These are phyloP conservation scores for Protobothrops flavoviridis DNA, from an alignment of 2,113 vertebrate genomes.

Conservation along the genomic window DNA sequence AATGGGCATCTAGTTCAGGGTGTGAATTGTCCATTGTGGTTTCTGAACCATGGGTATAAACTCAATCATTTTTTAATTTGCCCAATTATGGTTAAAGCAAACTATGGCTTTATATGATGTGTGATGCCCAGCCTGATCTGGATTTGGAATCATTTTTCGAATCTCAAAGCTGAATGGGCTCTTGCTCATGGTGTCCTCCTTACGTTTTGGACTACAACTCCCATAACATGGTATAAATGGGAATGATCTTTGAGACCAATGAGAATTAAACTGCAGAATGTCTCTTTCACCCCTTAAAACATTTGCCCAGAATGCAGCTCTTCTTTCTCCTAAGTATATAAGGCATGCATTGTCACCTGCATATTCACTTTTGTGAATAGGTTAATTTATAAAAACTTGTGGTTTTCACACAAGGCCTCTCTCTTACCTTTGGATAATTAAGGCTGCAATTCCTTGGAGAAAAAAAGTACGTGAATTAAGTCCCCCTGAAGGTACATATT, in stretches of 20 bases:
- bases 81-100: background rate
- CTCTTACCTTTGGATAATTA: background rate
- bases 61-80: background rate
- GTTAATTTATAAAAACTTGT: slow-evolving; percentile 9
- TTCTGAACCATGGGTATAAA: background rate
- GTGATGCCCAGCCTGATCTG: background rate
- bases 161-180: background rate
- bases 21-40: background rate
- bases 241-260: background rate
- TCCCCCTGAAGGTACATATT: background rate
- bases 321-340: slow-evolving; percentile 63
- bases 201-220: background rate
- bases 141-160: background rate
- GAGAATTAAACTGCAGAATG: background rate
- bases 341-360: slow-evolving; percentile 48
- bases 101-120: background rate
- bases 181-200: background rate
- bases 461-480: background rate
- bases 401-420: background rate
- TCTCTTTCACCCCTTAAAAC: slow-evolving; percentile 54
- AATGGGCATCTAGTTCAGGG: background rate
- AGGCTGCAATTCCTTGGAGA: background rate
- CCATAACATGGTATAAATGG: background rate
- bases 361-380: slow-evolving; percentile 49
- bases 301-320: slow-evolving; percentile 54